These are phyloP conservation scores for Acridotheres tristis DNA, from an alignment of 2,797 vertebrate genomes.

Conservation along the genomic window DNA sequence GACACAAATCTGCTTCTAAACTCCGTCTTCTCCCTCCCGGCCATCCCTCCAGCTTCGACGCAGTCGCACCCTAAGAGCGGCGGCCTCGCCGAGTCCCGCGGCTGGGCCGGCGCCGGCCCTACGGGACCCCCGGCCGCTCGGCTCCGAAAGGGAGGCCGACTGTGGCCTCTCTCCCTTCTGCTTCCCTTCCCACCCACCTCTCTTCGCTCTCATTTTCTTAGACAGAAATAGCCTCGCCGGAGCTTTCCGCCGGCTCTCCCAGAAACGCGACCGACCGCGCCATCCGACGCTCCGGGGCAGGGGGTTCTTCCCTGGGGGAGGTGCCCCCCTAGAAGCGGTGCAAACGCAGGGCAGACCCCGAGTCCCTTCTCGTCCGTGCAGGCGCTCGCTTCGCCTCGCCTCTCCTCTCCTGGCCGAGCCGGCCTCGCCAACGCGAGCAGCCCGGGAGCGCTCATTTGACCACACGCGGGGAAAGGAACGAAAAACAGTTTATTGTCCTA, in stretches of 20 bases:
- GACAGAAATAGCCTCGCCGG: not conserved
- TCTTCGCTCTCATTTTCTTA: not conserved
- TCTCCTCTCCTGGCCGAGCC: not conserved
- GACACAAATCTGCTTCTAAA: not conserved
- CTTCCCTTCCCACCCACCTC: slow-evolving; percentile 11
- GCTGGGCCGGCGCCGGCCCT: too few species aligned
- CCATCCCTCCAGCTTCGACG: not conserved
- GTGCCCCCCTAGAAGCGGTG: not conserved
- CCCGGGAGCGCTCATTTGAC: not conserved
- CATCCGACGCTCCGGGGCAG: too few species aligned
- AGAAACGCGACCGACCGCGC: not conserved
- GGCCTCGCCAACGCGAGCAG: not conserved
- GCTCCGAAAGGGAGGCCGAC: not conserved
- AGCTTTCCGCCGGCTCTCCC: not conserved
- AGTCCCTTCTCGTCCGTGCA: too few species aligned
- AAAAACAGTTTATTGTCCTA: not conserved
- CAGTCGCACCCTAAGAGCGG: too few species aligned
- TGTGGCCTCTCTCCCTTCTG: not conserved
- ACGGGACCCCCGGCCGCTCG: too few species aligned
- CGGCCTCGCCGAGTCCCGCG: too few species aligned
- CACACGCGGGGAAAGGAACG: not conserved
- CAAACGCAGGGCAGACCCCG: not conserved
- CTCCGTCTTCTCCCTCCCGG: not conserved
- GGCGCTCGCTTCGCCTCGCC: too few species aligned
- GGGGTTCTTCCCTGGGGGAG: not conserved